Base-by-base conservation (phyloP, 2,888 invertebrate species). In the Sphaerophoria rueppellii region DNA sequence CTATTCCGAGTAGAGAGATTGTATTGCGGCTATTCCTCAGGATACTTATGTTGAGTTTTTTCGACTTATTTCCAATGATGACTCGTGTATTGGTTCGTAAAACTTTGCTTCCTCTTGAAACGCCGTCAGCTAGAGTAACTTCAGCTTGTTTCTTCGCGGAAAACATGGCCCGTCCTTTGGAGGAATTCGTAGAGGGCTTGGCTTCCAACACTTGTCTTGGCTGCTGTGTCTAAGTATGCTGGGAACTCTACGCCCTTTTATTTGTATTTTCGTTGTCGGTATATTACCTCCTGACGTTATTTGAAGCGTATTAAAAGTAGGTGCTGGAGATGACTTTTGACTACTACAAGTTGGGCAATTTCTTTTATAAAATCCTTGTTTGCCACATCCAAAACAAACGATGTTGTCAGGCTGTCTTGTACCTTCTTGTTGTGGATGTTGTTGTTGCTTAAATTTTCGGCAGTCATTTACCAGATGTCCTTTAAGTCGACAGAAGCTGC, bases 321-420 rank as follows among this genome's bases (percentile, higher is more conserved):
- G 40, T 40, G 40, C 40, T 7, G 40, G 40, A 0, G 40, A 40
- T 9, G 6, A 11, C 24, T 32, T 48, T 32, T 7, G 32, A 40
- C 9, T 34, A 61, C 61, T 61, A 46, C 46, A 61, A 46, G 46
- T 61, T 6, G 61, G 61, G n/a, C 61, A 46, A 16, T 61, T 61
- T 32, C 61, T 12, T 61, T 61, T 46, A 32, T 12, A 61, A 16
- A 46, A 46, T 2, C 46, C 61, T 9, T 61, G 46, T 7, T 61
- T 46, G 12, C 61, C 61, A 46, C 61, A 61, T 32, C 46, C 46
- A 3, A 43, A 43, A 12, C 60, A 61, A 3, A 61, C 60, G 46
- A 61, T 11, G 24, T 24, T 24, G 24, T 24, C 24, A 24, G 24
- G 24, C 24, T 43, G 16, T 12, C 24, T 12, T 12, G 5, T 43